phyloP scores from a whole-genome alignment of 2,113 vertebrate species.

The Grus americana region DNA sequence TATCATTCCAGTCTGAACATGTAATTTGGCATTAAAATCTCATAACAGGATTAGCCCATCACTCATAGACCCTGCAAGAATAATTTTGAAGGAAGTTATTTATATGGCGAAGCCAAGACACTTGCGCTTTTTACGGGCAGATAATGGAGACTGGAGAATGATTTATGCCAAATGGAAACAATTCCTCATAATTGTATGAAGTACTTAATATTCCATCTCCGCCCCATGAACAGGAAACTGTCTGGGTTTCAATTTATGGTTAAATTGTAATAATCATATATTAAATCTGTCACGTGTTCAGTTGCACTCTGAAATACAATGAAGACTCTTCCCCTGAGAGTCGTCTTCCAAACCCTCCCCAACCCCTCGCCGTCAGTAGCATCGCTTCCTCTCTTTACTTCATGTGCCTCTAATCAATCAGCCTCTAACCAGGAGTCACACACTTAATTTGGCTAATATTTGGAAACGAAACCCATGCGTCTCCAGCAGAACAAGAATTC shows the following conservation, averaged over 20 bases:
- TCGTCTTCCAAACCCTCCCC: not conserved
- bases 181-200: slow-evolving; percentile 31
- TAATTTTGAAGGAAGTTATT: slow-evolving; percentile 22
- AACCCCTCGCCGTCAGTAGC: not conserved
- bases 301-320: not conserved
- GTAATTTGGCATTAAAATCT: slow-evolving; percentile 58
- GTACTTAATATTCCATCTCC: slow-evolving; percentile 31
- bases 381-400: not conserved
- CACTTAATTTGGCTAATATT: not conserved
- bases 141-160: slow-evolving; percentile 16
- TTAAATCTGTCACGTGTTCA: slow-evolving; percentile 1
- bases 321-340: not conserved
- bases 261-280: slow-evolving; percentile 50
- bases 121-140: not conserved
- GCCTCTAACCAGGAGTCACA: not conserved
- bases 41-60: slow-evolving; percentile 47
- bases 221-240: slow-evolving; percentile 16
- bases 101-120: not conserved
- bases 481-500: not conserved
- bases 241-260: slow-evolving; percentile 12
- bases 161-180: slow-evolving; percentile 62
- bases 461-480: rapidly evolving
- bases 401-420: not conserved
- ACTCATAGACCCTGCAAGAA: not conserved
- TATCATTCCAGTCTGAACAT: slow-evolving; percentile 2